phyloP scores from a whole-genome alignment of 1,140 invertebrate genomes.

The Diploscapter pachys region DNA sequence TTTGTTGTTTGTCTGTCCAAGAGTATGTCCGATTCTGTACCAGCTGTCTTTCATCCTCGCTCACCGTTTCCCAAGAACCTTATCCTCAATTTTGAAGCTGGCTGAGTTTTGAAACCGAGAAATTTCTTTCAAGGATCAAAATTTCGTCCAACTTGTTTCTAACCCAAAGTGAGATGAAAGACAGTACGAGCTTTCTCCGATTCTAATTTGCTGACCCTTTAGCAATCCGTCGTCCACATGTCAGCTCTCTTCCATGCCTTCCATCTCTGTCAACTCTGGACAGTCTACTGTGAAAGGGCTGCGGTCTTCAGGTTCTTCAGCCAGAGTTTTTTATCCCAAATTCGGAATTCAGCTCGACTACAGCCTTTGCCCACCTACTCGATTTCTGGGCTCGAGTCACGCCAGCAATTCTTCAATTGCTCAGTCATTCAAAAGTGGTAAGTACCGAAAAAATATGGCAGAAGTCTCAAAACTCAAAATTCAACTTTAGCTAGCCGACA shows the following conservation, averaged over 20 bases:
- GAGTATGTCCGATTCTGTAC: too few relatives aligned
- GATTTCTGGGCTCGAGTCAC: conserved; percentile 99
- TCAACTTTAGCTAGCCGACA: conserved; percentile 78
- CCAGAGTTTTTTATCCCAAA: too few relatives aligned
- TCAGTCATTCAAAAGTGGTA: conserved; percentile 87
- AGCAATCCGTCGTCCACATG: conserved; percentile 77
- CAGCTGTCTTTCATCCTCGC: too few relatives aligned
- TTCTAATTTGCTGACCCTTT: conserved; percentile 54
- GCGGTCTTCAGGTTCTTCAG: conserved; percentile 60
- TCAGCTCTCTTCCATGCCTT: conserved; percentile 73
- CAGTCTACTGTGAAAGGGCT: conserved; percentile 89
- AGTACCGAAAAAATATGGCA: conserved; percentile 52
- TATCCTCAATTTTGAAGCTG: too few relatives aligned
- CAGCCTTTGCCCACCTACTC: conserved; percentile 77
- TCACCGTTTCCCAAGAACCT: too few relatives aligned
- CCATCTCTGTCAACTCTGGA: conserved; percentile 82
- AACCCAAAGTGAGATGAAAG: not conserved
- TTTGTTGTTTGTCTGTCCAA: too few relatives aligned
- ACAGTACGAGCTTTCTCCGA: conserved; percentile 35
- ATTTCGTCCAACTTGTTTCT: too few relatives aligned
- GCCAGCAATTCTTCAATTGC: conserved; percentile 84
- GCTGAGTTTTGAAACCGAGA: too few relatives aligned
- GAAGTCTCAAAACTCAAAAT: too few relatives aligned
- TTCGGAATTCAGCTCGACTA: conserved; percentile 65
- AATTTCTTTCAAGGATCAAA: too few relatives aligned